A percentile compares a stretch with the other conserved stretches of the same genome.
Conservation (phyloP, 2,113 vertebrate genomes). For the Cheilinus undulatus region DNA sequence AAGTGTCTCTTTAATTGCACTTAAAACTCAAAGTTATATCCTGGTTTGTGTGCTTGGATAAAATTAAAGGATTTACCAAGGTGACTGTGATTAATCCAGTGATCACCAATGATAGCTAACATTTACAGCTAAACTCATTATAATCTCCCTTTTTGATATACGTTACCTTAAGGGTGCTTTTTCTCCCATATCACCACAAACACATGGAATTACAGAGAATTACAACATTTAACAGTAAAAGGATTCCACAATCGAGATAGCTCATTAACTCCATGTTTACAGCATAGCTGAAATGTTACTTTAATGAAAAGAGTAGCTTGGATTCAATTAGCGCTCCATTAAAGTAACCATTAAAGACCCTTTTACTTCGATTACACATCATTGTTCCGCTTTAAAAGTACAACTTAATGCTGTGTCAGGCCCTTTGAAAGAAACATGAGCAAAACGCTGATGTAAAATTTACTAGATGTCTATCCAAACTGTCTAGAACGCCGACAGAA, state of each 20-base stretch:
- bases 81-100: too few relatives aligned
- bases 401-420: background rate
- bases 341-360: conserved; percentile 23
- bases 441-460: conserved; percentile 1
- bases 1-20: too few relatives aligned
- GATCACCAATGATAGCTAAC: too few relatives aligned
- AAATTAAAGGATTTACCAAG: too few relatives aligned
- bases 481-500: background rate
- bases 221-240: background rate
- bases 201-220: background rate
- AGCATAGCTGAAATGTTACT: conserved; percentile 4
- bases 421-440: background rate
- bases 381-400: conserved; percentile 18
- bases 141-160: too few relatives aligned
- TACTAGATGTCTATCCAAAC: conserved; percentile 8
- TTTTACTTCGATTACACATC: conserved; percentile 14
- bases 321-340: conserved; percentile 39
- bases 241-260: conserved; percentile 5
- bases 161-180: background rate
- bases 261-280: too few relatives aligned
- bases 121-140: too few relatives aligned
- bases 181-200: conserved; percentile 9
- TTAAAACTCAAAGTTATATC: too few relatives aligned
- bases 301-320: conserved; percentile 10
- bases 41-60: too few relatives aligned